Conservation (phyloP, 2,797 vertebrate genomes). For the Pipistrellus pipistrellus region DNA sequence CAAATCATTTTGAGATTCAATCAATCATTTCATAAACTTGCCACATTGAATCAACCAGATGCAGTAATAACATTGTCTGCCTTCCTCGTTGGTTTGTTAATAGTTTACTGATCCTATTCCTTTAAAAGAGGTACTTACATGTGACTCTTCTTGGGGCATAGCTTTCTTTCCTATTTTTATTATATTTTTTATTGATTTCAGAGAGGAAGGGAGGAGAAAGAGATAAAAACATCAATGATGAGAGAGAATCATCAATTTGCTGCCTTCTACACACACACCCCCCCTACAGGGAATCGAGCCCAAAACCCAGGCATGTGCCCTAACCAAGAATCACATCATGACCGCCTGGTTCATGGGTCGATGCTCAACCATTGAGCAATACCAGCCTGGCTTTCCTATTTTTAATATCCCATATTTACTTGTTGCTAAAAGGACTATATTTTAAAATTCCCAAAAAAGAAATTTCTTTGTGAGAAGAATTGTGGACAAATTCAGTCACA, state of each 20-base stretch:
- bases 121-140: neutral
- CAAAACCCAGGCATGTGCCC: too few species aligned
- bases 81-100: neutral
- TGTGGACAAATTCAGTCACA: constrained; percentile 2
- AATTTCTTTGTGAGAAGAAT: constrained; percentile 18
- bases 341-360: too few species aligned
- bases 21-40: neutral
- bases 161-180: neutral
- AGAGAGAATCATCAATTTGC: too few species aligned
- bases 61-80: neutral
- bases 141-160: neutral
- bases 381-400: neutral
- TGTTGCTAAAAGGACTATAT: neutral
- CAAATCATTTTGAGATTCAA: constrained; percentile 44
- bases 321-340: too few species aligned
- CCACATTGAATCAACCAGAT: neutral
- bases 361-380: too few species aligned
- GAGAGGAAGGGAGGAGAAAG: too few species aligned
- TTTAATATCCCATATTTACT: constrained; percentile 29
- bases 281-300: too few species aligned
- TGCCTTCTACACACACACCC: too few species aligned
- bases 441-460: neutral
- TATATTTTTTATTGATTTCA: too few species aligned
- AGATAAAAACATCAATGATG: too few species aligned
- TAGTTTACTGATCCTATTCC: neutral